Evolutionary conservation across 1,140 invertebrate genomes (phyloP).

Genomic region (Leguminivora glycinivorella): DNA sequence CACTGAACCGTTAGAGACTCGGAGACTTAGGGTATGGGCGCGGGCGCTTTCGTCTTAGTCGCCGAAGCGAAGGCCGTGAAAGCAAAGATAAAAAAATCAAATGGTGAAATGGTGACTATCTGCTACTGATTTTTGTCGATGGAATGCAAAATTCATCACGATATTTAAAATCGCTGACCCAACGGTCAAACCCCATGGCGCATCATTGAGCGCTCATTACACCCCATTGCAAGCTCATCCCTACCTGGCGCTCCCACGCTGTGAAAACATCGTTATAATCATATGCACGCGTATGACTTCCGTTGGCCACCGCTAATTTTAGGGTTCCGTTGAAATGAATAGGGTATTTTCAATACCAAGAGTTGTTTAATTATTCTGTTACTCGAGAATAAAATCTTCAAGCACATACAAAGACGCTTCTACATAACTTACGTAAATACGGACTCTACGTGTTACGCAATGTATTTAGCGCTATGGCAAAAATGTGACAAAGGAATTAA

Average conservation of each 20-base stretch:
- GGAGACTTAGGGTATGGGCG: too few species aligned
- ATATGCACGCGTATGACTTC: slow-evolving; percentile 62
- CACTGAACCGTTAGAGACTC: too few species aligned
- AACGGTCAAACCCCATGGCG: not conserved
- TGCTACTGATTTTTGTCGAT: not conserved
- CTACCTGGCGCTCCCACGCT: slow-evolving; percentile 67
- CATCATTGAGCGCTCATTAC: not conserved
- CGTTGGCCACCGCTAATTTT: slow-evolving; percentile 37
- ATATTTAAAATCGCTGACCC: not conserved
- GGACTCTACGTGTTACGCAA: too few species aligned
- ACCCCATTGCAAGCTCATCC: slow-evolving; percentile 56
- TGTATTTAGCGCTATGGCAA: too few species aligned
- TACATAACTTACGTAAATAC: too few species aligned
- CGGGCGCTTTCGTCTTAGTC: too few species aligned
- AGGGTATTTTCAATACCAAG: not conserved
- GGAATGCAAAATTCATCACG: not conserved
- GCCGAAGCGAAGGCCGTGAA: too few species aligned
- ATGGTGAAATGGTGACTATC: too few species aligned
- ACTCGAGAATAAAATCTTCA: too few species aligned
- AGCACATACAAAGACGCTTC: too few species aligned
- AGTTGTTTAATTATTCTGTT: not conserved
- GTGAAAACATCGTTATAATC: slow-evolving; percentile 75
- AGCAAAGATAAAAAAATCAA: too few species aligned
- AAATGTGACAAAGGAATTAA: too few species aligned
- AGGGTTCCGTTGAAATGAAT: slow-evolving; percentile 9